Base-by-base conservation (phyloP, 2,797 vertebrate species). In the Arremon brunneinucha region DNA sequence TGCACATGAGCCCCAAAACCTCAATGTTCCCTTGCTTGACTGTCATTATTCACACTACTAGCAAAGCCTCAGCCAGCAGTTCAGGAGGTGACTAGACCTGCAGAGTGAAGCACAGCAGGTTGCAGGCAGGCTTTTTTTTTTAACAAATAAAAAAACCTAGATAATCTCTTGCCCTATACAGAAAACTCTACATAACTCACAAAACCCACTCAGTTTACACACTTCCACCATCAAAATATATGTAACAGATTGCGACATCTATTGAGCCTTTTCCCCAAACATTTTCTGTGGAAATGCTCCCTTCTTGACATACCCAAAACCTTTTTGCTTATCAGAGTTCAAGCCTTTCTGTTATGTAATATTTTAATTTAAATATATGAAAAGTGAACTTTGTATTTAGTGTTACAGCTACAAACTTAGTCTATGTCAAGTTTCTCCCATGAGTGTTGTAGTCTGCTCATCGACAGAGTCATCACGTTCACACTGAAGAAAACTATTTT, bases 381-480 rank as follows among this genome's bases (percentile, higher is more conserved):
- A 71, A 71, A 0, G 2, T 5, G 13, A 34, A 74, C 17, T 67
- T 69, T 15, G 5, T 41, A n/a, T 57, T 72, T 28, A 63, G 67
- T 19, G 16, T 3, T 11, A 32, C 41, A 75, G 49, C 16, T 63
- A 76, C 34, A 72, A 64, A 35, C 47, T 74, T 26, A 74, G 43
- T 34, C 49, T 59, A 17, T 8, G 23, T 35, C 21, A 77, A 59
- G 16, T 47, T 63, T 86, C 35, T 49, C 63, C 11, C 21, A 9
- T 15, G 21, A 70, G 12, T 27, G 12, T 32, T 24, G 8, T 12
- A 63, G 8, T 20, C 28, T 34, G 52, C 28, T 59, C 28, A 67
- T 34, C 0, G 0, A 46, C 3, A 78, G 26, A 64, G 11, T 53
- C 46, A 50, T 39, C 7, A 24, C 3, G 5, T 9, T 53, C 62